Evolutionary conservation across 2,888 invertebrate genomes (phyloP).

Genomic region (Mayetiola destructor): DNA sequence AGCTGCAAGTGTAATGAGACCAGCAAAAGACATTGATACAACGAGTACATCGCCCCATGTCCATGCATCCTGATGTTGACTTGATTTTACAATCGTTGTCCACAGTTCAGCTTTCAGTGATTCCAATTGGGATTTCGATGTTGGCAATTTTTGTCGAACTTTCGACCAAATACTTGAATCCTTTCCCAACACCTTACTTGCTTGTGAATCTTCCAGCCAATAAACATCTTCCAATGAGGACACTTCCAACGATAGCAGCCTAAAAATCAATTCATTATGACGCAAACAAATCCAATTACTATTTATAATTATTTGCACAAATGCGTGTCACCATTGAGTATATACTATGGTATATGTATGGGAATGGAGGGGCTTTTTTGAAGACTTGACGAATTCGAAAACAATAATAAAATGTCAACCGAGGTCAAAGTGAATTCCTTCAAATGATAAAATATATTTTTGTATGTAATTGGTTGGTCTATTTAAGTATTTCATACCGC

Average conservation of each 20-base stretch:
- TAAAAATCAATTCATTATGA: slow-evolving; percentile 26
- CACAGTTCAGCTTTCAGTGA: slow-evolving; percentile 67
- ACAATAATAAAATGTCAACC: too few relatives aligned
- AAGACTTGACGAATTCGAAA: too few relatives aligned
- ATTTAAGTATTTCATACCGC: slow-evolving; percentile 35
- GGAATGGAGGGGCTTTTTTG: too few relatives aligned
- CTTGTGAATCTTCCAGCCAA: slow-evolving; percentile 72
- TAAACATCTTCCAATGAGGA: slow-evolving; percentile 79
- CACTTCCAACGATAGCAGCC: slow-evolving; percentile 64
- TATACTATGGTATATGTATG: too few relatives aligned
- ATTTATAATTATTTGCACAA: too few relatives aligned
- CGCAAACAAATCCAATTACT: too few relatives aligned
- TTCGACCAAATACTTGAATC: slow-evolving; percentile 67
- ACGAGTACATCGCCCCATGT: slow-evolving; percentile 88
- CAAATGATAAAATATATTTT: background rate
- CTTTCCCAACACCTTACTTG: slow-evolving; percentile 60
- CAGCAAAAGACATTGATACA: slow-evolving; percentile 77
- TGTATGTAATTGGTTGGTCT: background rate
- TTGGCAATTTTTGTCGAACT: slow-evolving; percentile 67
- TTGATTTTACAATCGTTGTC: slow-evolving; percentile 73
- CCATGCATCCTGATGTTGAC: slow-evolving; percentile 79
- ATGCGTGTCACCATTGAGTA: too few relatives aligned
- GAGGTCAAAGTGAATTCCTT: too few relatives aligned
- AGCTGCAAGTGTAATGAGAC: slow-evolving; percentile 74
- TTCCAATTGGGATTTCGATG: slow-evolving; percentile 63